These are phyloP conservation scores for Dynastes tityus DNA, from an alignment of 2,888 invertebrate species.

Conservation along the genomic window DNA sequence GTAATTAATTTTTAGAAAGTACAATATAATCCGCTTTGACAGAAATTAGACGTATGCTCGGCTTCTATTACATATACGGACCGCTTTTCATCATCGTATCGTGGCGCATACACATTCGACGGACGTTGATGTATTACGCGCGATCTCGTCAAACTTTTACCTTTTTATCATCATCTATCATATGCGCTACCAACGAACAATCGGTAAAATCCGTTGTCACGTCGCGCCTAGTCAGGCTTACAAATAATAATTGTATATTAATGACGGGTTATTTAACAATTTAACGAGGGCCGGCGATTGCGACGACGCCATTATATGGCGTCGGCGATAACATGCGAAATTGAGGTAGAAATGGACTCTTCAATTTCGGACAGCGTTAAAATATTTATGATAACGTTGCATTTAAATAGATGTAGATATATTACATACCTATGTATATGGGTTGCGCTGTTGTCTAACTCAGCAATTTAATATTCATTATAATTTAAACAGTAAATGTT, in stretches of 20 bases:
- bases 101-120: constrained; percentile 10
- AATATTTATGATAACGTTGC: constrained; percentile 29
- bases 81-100: too few relatives aligned
- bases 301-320: constrained; percentile 18
- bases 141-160: constrained; percentile 42
- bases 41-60: constrained; percentile 31
- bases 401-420: not conserved
- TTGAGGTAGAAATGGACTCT: constrained; percentile 19
- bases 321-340: not conserved
- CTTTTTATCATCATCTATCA: constrained; percentile 48
- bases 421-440: too few relatives aligned
- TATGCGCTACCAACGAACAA: constrained; percentile 14
- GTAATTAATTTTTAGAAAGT: constrained; percentile 39
- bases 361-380: constrained; percentile 19
- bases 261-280: constrained; percentile 46
- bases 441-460: not conserved
- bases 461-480: constrained; percentile 25
- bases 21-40: constrained; percentile 12
- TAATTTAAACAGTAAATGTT: constrained; percentile 4
- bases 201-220: constrained; percentile 43
- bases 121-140: constrained; percentile 42
- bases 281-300: constrained; percentile 30
- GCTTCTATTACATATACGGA: not conserved
- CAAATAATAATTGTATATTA: constrained; percentile 47
- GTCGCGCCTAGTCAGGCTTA: constrained; percentile 21